phyloP scores from a whole-genome alignment of 2,113 vertebrate species.

The Clupea harengus region DNA sequence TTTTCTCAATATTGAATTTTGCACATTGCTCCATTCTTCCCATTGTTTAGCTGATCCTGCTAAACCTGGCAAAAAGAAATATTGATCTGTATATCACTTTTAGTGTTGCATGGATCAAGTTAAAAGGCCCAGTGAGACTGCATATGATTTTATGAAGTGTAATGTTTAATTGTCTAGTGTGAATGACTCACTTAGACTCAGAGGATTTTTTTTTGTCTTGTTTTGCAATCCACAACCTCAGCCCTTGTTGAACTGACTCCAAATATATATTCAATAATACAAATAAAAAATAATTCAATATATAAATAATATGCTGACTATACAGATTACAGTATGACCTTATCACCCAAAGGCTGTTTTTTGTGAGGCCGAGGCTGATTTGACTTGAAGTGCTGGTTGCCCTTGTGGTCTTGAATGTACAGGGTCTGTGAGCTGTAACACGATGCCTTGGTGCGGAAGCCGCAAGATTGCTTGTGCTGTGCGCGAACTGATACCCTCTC shows the following conservation, averaged over 20 bases:
- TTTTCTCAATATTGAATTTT: slow-evolving; percentile 35
- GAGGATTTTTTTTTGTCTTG: not conserved
- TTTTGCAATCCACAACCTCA: not conserved
- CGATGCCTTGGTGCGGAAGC: slow-evolving; percentile 40
- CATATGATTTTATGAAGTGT: slow-evolving; percentile 13
- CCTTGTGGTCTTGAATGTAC: not conserved
- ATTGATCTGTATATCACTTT: slow-evolving; percentile 35
- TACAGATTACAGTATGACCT: not conserved
- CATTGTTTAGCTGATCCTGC: slow-evolving; percentile 1
- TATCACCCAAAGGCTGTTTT: slow-evolving; percentile 26
- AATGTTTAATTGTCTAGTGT: slow-evolving; percentile 12
- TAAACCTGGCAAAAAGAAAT: not conserved
- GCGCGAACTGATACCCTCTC: slow-evolving; percentile 38
- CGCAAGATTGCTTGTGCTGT: slow-evolving; percentile 30
- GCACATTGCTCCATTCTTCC: slow-evolving; percentile 20
- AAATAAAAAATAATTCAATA: too few relatives aligned
- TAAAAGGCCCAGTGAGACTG: slow-evolving; percentile 4
- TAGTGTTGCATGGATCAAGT: slow-evolving; percentile 15
- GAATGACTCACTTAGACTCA: slow-evolving; percentile 1
- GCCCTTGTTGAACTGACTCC: not conserved
- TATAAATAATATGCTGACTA: not conserved
- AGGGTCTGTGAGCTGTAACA: slow-evolving; percentile 30
- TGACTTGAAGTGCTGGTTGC: not conserved
- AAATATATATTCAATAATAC: not conserved
- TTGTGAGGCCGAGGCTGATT: not conserved